Evolutionary conservation across 2,113 vertebrate genomes (phyloP).

Genomic region (Cnemophilus loriae): DNA sequence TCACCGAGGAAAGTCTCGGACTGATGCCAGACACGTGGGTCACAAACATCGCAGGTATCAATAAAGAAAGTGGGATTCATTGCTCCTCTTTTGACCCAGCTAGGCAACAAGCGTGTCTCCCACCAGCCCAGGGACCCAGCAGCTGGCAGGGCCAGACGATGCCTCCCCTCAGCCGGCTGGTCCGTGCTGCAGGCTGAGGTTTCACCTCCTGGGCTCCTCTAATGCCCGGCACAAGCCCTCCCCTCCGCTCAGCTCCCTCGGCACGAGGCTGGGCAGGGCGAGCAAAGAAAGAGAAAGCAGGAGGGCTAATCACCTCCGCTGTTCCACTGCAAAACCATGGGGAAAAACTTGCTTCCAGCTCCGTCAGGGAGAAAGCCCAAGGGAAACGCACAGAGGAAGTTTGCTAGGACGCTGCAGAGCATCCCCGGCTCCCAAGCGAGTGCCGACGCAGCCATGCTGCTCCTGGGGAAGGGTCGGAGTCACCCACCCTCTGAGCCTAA

Average conservation of each 20-base stretch:
- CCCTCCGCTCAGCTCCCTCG: accelerated
- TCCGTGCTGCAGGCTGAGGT: background rate
- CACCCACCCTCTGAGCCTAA: background rate
- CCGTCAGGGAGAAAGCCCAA: background rate
- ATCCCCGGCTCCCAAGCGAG: background rate
- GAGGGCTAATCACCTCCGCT: background rate
- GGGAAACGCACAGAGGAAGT: background rate
- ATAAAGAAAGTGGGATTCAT: accelerated
- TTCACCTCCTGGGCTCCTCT: background rate
- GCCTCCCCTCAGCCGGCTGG: background rate
- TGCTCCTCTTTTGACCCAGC: background rate
- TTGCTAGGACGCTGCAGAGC: background rate
- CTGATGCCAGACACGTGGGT: background rate
- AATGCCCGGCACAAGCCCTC: accelerated
- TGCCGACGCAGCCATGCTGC: accelerated
- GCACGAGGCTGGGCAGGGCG: background rate
- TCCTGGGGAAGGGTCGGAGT: background rate
- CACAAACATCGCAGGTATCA: accelerated
- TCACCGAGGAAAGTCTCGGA: accelerated
- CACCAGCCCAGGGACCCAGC: background rate
- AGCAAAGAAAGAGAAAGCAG: background rate
- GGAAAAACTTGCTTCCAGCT: background rate
- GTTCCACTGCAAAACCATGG: accelerated
- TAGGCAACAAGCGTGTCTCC: accelerated
- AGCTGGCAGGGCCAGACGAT: background rate